These are phyloP conservation scores for Thalassoma bifasciatum DNA, from an alignment of 2,113 vertebrate genomes.

Conservation along the genomic window DNA sequence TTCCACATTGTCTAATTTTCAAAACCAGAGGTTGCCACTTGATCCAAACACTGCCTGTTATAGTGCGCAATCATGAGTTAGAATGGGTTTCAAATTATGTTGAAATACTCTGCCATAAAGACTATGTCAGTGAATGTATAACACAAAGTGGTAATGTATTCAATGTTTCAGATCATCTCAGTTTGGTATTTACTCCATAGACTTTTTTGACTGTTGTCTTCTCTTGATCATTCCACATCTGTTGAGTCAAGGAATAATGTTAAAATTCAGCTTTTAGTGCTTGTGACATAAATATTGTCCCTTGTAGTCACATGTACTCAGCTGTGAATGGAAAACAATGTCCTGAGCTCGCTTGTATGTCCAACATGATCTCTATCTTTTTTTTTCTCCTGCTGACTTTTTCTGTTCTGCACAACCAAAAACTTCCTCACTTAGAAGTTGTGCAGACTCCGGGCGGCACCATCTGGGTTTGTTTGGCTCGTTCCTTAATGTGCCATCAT, in stretches of 20 bases:
- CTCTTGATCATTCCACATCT: not conserved
- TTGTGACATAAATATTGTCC: conserved; percentile 21
- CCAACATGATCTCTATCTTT: conserved; percentile 45
- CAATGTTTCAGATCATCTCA: too few species aligned
- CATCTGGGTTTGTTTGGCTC: conserved; percentile 63
- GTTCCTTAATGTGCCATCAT: conserved; percentile 32
- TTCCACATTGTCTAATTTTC: too few species aligned
- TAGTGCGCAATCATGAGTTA: too few species aligned
- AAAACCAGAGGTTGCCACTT: too few species aligned
- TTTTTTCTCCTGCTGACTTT: too few species aligned
- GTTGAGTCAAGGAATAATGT: not conserved
- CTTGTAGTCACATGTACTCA: not conserved
- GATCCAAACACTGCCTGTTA: too few species aligned
- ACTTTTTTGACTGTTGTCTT: too few species aligned
- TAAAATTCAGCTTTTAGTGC: conserved; percentile 1
- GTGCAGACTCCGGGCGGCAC: conserved; percentile 28
- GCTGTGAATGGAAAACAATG: conserved; percentile 25
- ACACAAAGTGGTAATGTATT: too few species aligned
- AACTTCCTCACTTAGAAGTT: conserved; percentile 33
- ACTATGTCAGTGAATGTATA: too few species aligned
- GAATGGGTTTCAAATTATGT: too few species aligned
- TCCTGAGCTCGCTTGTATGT: conserved; percentile 44
- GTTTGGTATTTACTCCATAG: too few species aligned
- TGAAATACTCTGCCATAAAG: too few species aligned
- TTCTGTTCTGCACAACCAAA: conserved; percentile 65